Evolutionary conservation across 2,113 vertebrate genomes (phyloP).

Genomic region (Gracilinanus agilis): DNA sequence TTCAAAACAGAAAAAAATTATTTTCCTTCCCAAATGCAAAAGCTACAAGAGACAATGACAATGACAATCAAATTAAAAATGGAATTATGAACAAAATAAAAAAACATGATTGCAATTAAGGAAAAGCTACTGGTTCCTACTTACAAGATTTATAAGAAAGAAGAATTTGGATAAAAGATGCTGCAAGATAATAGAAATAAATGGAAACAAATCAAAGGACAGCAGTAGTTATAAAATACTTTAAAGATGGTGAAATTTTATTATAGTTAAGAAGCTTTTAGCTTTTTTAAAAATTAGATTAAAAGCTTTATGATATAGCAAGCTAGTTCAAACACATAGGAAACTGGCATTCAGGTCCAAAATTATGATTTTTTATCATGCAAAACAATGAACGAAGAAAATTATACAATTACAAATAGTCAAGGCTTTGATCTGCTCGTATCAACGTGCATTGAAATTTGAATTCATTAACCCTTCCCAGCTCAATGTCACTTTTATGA

Average conservation of each 20-base stretch:
- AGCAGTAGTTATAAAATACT: slow-evolving; percentile 96
- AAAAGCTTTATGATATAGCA: slow-evolving; percentile 88
- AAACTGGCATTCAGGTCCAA: slow-evolving; percentile 87
- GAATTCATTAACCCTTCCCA: slow-evolving; percentile 82
- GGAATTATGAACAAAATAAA: slow-evolving; percentile 88
- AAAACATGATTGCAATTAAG: slow-evolving; percentile 94
- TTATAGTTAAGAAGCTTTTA: slow-evolving; percentile 88
- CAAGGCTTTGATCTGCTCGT: slow-evolving; percentile 76
- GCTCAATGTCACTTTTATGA: slow-evolving; percentile 77
- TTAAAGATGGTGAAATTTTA: slow-evolving; percentile 91
- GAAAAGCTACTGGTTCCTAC: slow-evolving; percentile 98
- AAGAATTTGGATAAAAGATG: slow-evolving; percentile 99
- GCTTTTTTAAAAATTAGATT: slow-evolving; percentile 86
- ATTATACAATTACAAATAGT: slow-evolving; percentile 80
- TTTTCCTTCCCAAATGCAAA: slow-evolving; percentile 89
- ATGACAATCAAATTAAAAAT: slow-evolving; percentile 88
- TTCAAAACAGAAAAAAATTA: slow-evolving; percentile 91
- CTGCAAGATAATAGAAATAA: slow-evolving; percentile 99
- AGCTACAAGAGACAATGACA: slow-evolving; percentile 89
- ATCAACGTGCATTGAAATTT: slow-evolving; percentile 66
- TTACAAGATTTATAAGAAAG: slow-evolving; percentile 99
- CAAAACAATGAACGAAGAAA: slow-evolving; percentile 89
- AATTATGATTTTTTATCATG: slow-evolving; percentile 88
- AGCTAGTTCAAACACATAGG: slow-evolving; percentile 87
- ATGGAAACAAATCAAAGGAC: slow-evolving; percentile 99